Conservation (phyloP, 2,888 invertebrate species). For the Eupithecia exiguata region DNA sequence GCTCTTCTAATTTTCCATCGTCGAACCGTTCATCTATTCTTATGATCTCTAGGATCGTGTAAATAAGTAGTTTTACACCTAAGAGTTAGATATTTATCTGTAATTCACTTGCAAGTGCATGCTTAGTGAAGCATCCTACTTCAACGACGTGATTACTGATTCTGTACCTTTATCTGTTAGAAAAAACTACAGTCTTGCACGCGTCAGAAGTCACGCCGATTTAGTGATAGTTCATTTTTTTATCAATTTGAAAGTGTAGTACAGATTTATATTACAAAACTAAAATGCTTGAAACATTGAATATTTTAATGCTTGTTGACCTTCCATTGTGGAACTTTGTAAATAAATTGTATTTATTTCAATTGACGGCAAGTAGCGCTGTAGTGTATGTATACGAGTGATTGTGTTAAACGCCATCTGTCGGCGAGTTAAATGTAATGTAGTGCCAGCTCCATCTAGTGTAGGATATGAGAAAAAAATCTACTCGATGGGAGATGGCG, state of each 20-base stretch:
- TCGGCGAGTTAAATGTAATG: conserved; percentile 40
- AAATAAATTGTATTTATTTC: conserved; percentile 46
- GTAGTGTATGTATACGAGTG: conserved; percentile 49
- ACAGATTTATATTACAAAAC: conserved; percentile 35
- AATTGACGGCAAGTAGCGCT: conserved; percentile 46
- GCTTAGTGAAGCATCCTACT: background rate
- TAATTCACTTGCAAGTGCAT: conserved; percentile 32
- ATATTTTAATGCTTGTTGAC: conserved; percentile 43
- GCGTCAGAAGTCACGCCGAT: conserved; percentile 9
- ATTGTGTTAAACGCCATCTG: conserved; percentile 48
- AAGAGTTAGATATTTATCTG: conserved; percentile 31
- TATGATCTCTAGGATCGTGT: conserved; percentile 44
- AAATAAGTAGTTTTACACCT: conserved; percentile 40
- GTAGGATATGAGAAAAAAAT: conserved; percentile 29
- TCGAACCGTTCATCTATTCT: conserved; percentile 39
- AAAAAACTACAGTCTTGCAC: background rate
- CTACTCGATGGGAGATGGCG: conserved; percentile 46
- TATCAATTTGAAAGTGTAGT: conserved; percentile 28
- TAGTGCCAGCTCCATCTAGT: conserved; percentile 41
- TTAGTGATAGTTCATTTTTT: background rate
- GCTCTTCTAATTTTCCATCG: conserved; percentile 18
- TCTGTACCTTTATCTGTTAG: background rate
- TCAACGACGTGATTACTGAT: conserved; percentile 10
- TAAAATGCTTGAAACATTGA: conserved; percentile 40
- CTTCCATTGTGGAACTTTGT: conserved; percentile 44